Evolutionary conservation across 1,140 invertebrate species (phyloP), one percentile per base, ranked within the genome.

Genomic region (Drosophila athabasca): DNA sequence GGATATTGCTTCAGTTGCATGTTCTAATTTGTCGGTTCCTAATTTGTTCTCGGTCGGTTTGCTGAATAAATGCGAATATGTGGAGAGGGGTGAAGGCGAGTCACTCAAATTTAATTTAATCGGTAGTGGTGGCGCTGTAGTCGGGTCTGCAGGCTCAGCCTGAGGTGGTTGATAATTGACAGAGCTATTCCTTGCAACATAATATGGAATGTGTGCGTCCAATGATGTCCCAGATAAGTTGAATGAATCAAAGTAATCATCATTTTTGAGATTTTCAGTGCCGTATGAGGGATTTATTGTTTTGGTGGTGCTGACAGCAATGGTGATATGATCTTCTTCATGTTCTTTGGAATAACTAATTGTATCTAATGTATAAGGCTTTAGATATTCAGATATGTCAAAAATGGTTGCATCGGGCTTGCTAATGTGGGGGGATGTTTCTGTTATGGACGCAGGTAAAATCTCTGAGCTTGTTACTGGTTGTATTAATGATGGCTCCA

Each of bases 351-450:
- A 24, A 68, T 59, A 64, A 61, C 41, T 43, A 62, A 50, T 41
- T 22, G 58, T 29, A 6, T 87, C 62, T 35, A 79, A 72, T 68
- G 50, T 59, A 79, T 79, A 87, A 49, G 83, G 83, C 59, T 73
- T 87, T 6, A 83, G 19, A 64, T 88, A 87, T 41, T 88, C 79
- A 54, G 75, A 62, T 66, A 88, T 76, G 46, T 88, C 66, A 52
- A 73, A 79, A 66, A 65, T 35, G 44, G 75, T 71, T 53, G 54
- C 13, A 39, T 62, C 46, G 31, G 61, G 26, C 26, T 68, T 44
- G 29, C 22, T 15, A 41, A 54, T 61, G 52, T 65, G 13, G 15
- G 45, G 2, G 41, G 43, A 24, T 15, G 46, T 51, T 19, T 39
- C 35, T 4, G 11, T 13, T 11, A 35, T 35, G 9, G 31, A 3